Conservation (phyloP, 2,888 invertebrate genomes). For the Rhagonycha lutea region DNA sequence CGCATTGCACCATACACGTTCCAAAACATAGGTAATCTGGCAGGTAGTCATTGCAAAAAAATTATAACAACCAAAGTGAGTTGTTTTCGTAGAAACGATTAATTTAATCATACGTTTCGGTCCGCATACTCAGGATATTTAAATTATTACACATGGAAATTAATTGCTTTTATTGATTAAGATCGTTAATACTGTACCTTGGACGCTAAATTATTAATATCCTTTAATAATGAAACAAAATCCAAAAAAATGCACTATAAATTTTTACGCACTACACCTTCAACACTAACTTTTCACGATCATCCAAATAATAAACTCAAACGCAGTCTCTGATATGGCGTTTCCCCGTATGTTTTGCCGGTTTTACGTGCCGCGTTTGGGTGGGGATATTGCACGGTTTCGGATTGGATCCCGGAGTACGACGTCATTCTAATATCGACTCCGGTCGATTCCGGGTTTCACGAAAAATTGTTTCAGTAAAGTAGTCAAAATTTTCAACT, state of each 20-base stretch:
- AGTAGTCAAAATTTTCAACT: neutral
- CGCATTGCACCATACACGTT: conserved; percentile 1
- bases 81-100: neutral
- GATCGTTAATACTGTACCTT: neutral
- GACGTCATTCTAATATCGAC: conserved; percentile 33
- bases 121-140: neutral
- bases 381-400: conserved; percentile 29
- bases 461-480: conserved; percentile 5
- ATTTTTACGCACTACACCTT: conserved; percentile 1
- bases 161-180: neutral
- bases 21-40: neutral
- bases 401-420: conserved; percentile 32
- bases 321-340: conserved; percentile 28
- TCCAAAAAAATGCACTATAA: neutral
- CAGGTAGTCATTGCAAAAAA: neutral
- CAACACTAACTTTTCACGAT: neutral
- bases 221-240: neutral
- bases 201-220: neutral
- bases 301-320: neutral
- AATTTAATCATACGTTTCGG: neutral
- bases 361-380: conserved; percentile 34
- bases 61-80: neutral
- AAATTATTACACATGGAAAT: neutral
- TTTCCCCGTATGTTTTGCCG: conserved; percentile 37
- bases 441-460: conserved; percentile 33